Evolutionary conservation across 2,113 vertebrate species (phyloP).

Genomic region (Cisticola juncidis): DNA sequence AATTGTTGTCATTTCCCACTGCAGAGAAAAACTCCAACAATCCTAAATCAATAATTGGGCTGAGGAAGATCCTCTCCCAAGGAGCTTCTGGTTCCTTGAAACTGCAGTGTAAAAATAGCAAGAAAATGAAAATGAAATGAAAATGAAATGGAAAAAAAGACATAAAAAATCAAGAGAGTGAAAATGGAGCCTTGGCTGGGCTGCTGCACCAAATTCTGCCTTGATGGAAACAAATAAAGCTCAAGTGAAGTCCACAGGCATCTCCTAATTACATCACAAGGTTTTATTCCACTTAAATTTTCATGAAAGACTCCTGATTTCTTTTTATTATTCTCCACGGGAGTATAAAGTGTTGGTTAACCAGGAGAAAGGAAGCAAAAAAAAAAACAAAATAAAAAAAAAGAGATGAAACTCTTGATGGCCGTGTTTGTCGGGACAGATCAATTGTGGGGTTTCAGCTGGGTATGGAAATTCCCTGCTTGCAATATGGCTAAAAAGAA

Average conservation of each 20-base stretch:
- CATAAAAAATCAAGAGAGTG: background rate
- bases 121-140: too few species aligned
- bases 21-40: background rate
- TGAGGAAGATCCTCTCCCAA: background rate
- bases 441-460: constrained; percentile 16
- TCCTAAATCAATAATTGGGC: background rate
- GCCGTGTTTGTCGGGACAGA: background rate
- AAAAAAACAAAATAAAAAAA: background rate
- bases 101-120: background rate
- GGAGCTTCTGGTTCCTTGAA: background rate
- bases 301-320: background rate
- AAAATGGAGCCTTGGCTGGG: background rate
- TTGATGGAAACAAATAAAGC: background rate
- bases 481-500: constrained; percentile 31
- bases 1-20: background rate
- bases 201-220: background rate
- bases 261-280: constrained; percentile 31
- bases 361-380: background rate
- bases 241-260: background rate
- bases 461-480: constrained; percentile 54
- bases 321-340: constrained; percentile 5
- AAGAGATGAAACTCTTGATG: background rate
- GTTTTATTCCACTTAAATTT: constrained; percentile 26
- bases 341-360: background rate
- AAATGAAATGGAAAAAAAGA: too few species aligned